phyloP scores from a whole-genome alignment of 2,888 invertebrate genomes.

The Chromoteleia sp. region DNA sequence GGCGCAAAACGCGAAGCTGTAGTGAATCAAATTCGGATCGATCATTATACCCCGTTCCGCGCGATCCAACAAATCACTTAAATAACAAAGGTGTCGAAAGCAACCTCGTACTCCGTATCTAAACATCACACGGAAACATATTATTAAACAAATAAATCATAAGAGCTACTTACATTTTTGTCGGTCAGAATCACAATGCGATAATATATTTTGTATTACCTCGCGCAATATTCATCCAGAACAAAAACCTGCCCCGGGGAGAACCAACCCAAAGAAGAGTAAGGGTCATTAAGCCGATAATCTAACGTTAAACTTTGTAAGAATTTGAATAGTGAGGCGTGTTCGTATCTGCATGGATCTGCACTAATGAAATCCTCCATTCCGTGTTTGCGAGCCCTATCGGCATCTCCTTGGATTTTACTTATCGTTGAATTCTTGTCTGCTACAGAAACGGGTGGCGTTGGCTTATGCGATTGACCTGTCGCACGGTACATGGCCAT shows the following conservation, averaged over 20 bases:
- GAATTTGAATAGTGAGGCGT: slow-evolving; percentile 95
- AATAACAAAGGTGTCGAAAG: slow-evolving; percentile 97
- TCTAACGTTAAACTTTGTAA: slow-evolving; percentile 97
- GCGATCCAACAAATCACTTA: slow-evolving; percentile 96
- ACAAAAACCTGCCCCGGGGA: slow-evolving; percentile 99
- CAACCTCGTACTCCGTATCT: slow-evolving; percentile 98
- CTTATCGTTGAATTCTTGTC: slow-evolving; percentile 94
- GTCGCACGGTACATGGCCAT: slow-evolving; percentile 99
- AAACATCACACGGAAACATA: slow-evolving; percentile 20
- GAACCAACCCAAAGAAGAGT: slow-evolving; percentile 99
- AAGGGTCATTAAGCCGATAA: slow-evolving; percentile 98
- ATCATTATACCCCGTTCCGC: slow-evolving; percentile 98
- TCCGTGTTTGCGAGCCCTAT: slow-evolving; percentile 98
- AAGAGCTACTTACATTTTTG: no score
- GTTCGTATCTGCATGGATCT: slow-evolving; percentile 99
- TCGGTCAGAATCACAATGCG: no score
- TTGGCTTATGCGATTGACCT: slow-evolving; percentile 99
- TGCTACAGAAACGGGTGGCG: slow-evolving; percentile 94
- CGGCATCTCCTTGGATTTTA: slow-evolving; percentile 96
- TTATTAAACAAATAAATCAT: no score
- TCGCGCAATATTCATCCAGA: slow-evolving; percentile 98
- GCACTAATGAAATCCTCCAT: slow-evolving; percentile 99
- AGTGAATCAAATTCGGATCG: slow-evolving; percentile 99
- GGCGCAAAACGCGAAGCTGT: slow-evolving; percentile 99
- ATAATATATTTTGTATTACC: slow-evolving; percentile 77